Evolutionary conservation across 35 echinoderm and acorn worm species (phyloP).

Genomic region (Heliocidaris erythrogramma): DNA sequence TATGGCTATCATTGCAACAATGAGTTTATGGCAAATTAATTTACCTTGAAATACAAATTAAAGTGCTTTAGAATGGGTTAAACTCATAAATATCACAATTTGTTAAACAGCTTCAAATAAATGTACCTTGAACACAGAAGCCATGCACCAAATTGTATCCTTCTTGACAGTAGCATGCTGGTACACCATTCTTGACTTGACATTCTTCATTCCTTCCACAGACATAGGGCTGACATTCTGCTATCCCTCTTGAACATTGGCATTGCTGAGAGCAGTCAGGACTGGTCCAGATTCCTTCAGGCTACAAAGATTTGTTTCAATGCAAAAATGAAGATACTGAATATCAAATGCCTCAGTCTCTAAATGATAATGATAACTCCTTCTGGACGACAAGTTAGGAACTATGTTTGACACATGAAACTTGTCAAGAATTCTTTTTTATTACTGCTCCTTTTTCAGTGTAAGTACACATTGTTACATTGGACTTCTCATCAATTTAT

Average conservation of each 20-base stretch:
- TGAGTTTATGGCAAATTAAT: no score
- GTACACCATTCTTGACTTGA: slow-evolving; percentile 56
- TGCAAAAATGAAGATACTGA: background rate
- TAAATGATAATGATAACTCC: no score
- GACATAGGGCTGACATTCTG: background rate
- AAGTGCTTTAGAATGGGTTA: background rate
- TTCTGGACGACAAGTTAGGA: no score
- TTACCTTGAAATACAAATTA: no score
- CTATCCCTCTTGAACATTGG: slow-evolving; percentile 28
- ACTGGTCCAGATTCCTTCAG: slow-evolving; percentile 12
- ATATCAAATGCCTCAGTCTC: background rate
- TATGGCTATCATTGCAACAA: no score
- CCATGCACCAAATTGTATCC: slow-evolving; percentile 44
- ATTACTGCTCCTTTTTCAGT: no score
- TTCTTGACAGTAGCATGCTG: slow-evolving; percentile 63
- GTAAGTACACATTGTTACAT: no score
- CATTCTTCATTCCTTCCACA: slow-evolving; percentile 61
- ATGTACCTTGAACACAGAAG: slow-evolving; percentile 50
- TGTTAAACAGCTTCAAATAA: no score
- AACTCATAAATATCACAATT: background rate
- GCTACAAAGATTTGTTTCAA: background rate
- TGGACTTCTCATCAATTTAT: no score
- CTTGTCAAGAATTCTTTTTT: no score
- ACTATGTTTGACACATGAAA: no score
- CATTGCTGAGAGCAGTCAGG: slow-evolving; percentile 44